These are phyloP conservation scores for Archegozetes longisetosus DNA, from an alignment of 1,140 invertebrate species.

Conservation along the genomic window DNA sequence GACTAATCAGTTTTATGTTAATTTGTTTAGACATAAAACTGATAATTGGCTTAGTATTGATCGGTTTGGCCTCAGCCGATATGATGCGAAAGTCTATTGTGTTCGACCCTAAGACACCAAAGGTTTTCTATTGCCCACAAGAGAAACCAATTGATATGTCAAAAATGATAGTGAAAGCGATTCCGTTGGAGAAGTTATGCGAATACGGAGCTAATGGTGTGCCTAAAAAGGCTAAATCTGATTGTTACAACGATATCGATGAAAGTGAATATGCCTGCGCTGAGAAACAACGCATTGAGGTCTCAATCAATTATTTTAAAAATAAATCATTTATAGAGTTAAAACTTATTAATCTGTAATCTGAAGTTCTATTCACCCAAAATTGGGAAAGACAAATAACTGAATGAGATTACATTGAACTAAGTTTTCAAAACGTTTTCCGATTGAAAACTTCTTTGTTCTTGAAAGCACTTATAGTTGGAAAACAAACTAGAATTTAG, in stretches of 20 bases:
- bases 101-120: conserved; percentile 61
- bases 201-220: conserved; percentile 48
- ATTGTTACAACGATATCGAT: conserved; percentile 64
- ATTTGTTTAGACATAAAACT: background rate
- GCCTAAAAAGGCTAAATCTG: conserved; percentile 55
- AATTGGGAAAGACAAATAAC: background rate
- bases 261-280: conserved; percentile 63
- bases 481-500: too few relatives aligned
- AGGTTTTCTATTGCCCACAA: conserved; percentile 65
- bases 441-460: too few relatives aligned
- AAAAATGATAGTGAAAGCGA: conserved; percentile 38
- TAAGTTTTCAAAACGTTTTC: background rate
- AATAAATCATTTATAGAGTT: background rate
- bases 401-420: background rate
- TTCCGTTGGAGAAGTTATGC: conserved; percentile 51
- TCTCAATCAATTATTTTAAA: conserved; percentile 26
- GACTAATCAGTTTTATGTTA: background rate
- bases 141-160: conserved; percentile 44
- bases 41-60: background rate
- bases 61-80: conserved; percentile 34
- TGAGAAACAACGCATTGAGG: conserved; percentile 65
- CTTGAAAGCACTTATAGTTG: too few relatives aligned
- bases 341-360: background rate
- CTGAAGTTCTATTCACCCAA: background rate
- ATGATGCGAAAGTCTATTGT: conserved; percentile 64